A percentile compares a stretch with the other conserved stretches of the same genome.
Evolutionary conservation across 1,140 invertebrate genomes (phyloP).

Genomic region (Mizuhopecten yessoensis): DNA sequence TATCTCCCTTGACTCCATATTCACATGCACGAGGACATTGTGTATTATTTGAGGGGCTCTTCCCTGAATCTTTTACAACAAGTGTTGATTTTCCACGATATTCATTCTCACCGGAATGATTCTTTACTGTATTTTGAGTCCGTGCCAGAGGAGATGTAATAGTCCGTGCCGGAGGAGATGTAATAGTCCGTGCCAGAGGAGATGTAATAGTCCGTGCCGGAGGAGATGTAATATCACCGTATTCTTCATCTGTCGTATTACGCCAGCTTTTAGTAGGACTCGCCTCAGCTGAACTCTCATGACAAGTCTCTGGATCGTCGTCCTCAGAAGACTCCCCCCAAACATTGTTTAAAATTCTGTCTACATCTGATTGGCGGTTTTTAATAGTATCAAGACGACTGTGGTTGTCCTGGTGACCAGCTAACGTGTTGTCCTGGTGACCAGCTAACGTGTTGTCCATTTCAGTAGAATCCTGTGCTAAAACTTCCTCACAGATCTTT

Average conservation of each 20-base stretch:
- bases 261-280: constrained; percentile 52
- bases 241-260: constrained; percentile 27
- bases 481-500: not conserved
- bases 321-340: not conserved
- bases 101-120: not conserved
- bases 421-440: not conserved
- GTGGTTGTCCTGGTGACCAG: not conserved
- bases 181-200: no score
- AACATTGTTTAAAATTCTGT: constrained; percentile 18
- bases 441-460: not conserved
- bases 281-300: constrained; percentile 47
- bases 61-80: not conserved
- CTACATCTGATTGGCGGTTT: not conserved
- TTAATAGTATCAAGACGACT: not conserved
- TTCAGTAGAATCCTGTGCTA: not conserved
- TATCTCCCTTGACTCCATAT: not conserved
- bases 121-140: constrained; percentile 12
- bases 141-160: no score
- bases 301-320: not conserved
- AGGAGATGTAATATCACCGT: constrained; percentile 13
- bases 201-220: no score
- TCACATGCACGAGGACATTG: not conserved
- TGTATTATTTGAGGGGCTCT: not conserved
- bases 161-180: no score
- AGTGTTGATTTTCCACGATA: not conserved